These are phyloP conservation scores for Paramisgurnus dabryanus DNA, from an alignment of 2,113 vertebrate genomes.

Conservation along the genomic window DNA sequence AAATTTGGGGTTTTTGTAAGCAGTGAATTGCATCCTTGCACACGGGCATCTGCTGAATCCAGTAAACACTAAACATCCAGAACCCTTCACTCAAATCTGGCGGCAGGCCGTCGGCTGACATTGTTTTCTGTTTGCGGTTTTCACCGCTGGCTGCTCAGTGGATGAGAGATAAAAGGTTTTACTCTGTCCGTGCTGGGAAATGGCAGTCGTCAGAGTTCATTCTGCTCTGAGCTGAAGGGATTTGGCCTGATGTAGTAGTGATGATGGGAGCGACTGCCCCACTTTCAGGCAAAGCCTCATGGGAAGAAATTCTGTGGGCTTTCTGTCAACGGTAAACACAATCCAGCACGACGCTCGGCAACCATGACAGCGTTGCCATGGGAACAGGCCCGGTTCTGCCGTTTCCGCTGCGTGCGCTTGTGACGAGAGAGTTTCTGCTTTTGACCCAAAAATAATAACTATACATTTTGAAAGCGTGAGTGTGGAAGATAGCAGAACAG, in stretches of 20 bases:
- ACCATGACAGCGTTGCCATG: conserved; percentile 15
- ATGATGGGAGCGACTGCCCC: conserved; percentile 43
- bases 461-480: background rate
- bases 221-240: conserved; percentile 16
- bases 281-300: conserved; percentile 47
- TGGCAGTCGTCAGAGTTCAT: conserved; percentile 1
- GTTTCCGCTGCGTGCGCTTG: background rate
- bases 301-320: conserved; percentile 26
- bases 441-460: conserved; percentile 35
- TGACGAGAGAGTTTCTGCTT: background rate
- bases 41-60: background rate
- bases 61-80: background rate
- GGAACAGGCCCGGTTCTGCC: conserved; percentile 23
- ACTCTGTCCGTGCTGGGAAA: background rate
- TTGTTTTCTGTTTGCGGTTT: conserved; percentile 5
- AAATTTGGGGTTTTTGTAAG: background rate
- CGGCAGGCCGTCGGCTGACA: background rate
- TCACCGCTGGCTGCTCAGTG: background rate
- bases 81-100: background rate
- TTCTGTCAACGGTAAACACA: conserved; percentile 22
- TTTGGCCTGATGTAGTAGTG: conserved; percentile 13
- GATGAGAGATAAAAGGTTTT: conserved; percentile 34
- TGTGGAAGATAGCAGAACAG: background rate
- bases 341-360: background rate
- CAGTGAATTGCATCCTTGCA: background rate